These are phyloP conservation scores for Amaurobius ferox DNA, from an alignment of 2,888 invertebrate species.

Conservation along the genomic window DNA sequence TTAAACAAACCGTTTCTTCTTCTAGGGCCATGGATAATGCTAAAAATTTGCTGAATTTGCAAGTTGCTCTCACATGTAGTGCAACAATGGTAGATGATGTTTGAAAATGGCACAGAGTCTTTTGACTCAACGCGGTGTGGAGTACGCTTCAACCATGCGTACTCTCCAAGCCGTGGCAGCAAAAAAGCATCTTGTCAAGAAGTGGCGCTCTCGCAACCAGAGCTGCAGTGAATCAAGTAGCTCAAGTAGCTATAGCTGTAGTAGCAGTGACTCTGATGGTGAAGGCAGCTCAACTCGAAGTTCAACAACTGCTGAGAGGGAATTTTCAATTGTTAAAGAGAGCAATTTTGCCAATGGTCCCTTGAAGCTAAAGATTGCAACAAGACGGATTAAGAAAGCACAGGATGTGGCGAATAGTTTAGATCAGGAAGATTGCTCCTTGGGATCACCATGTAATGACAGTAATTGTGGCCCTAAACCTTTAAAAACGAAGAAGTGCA, in stretches of 20 bases:
- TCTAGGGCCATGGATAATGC: conserved; percentile 26
- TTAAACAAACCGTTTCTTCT: no score
- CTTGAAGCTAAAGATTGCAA: conserved; percentile 66
- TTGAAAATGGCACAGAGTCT: conserved; percentile 68
- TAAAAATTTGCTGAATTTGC: no score
- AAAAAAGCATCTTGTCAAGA: conserved; percentile 39
- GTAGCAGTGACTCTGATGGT: conserved; percentile 45
- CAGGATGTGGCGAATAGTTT: conserved; percentile 25
- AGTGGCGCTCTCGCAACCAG: conserved; percentile 43
- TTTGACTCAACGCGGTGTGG: conserved; percentile 65
- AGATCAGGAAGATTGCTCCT: conserved; percentile 40
- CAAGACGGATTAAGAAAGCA: conserved; percentile 47
- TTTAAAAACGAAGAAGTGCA: conserved; percentile 8
- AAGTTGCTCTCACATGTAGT: not conserved
- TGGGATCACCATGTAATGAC: conserved; percentile 28
- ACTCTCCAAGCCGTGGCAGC: conserved; percentile 46
- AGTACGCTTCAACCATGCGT: conserved; percentile 65
- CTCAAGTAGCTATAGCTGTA: conserved; percentile 29
- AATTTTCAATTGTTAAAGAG: conserved; percentile 68
- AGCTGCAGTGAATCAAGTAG: conserved; percentile 48
- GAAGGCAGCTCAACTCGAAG: conserved; percentile 49
- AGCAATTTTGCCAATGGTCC: conserved; percentile 61
- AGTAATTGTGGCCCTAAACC: conserved; percentile 18
- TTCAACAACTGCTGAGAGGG: conserved; percentile 58
- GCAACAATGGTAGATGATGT: conserved; percentile 36